Evolutionary conservation across 2,113 vertebrate species (phyloP).

Genomic region (Scomber scombrus): DNA sequence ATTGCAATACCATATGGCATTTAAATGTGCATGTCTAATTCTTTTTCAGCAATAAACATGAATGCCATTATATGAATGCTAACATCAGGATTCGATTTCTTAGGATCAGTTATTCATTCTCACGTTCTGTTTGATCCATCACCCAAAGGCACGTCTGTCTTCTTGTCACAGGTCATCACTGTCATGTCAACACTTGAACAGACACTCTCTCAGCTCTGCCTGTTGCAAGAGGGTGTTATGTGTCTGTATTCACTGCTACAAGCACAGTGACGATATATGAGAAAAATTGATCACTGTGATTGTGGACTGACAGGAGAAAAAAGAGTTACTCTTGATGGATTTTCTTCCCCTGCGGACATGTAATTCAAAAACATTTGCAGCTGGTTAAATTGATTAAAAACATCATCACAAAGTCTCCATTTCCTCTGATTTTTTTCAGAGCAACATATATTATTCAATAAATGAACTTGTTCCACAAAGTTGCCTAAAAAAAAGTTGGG

Average conservation of each 20-base stretch:
- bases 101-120: conserved; percentile 18
- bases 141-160: conserved; percentile 2
- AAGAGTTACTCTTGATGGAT: too few species aligned
- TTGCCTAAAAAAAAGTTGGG: not conserved
- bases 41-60: not conserved
- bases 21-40: conserved; percentile 12
- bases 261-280: too few species aligned
- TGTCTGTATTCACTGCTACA: not conserved
- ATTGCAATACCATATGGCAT: conserved; percentile 13
- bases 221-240: not conserved
- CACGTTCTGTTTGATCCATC: conserved; percentile 1
- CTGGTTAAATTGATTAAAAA: too few species aligned
- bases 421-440: not conserved
- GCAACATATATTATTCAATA: not conserved
- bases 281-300: too few species aligned
- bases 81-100: conserved; percentile 1
- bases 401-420: too few species aligned
- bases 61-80: not conserved
- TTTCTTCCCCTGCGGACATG: too few species aligned
- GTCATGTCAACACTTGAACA: conserved; percentile 2
- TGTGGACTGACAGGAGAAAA: too few species aligned
- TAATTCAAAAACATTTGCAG: too few species aligned
- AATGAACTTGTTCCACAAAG: not conserved
- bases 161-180: conserved; percentile 7
- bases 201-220: not conserved